Evolutionary conservation across 1,140 invertebrate species (phyloP).

Genomic region (Papilio machaon): DNA sequence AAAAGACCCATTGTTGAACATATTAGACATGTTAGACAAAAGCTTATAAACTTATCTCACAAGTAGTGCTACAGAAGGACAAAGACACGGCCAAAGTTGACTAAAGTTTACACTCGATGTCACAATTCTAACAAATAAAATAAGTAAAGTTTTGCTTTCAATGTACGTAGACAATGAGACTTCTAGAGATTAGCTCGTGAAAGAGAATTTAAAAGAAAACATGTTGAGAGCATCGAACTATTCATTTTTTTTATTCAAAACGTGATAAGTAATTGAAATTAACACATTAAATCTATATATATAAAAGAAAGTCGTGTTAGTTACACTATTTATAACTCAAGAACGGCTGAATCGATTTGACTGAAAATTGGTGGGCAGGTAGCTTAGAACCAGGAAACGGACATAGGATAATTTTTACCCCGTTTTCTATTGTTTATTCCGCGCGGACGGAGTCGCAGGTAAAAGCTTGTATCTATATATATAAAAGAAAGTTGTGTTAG

Average conservation of each 20-base stretch:
- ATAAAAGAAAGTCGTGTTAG: too few species aligned
- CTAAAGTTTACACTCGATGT: conserved; percentile 12
- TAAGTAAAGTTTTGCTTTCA: not conserved
- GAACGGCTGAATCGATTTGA: too few species aligned
- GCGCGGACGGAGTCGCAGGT: too few species aligned
- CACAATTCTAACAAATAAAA: conserved; percentile 1
- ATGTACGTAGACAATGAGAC: not conserved
- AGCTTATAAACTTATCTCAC: conserved; percentile 19
- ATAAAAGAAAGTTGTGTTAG: too few species aligned
- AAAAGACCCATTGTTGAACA: not conserved
- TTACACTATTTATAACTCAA: too few species aligned
- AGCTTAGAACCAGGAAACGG: too few species aligned
- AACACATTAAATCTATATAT: too few species aligned
- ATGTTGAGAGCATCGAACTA: not conserved
- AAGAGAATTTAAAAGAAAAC: not conserved
- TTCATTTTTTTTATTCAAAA: not conserved
- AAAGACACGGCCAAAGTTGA: conserved; percentile 1
- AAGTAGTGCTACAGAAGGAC: not conserved
- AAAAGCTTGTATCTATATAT: too few species aligned
- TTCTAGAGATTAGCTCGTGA: conserved; percentile 1
- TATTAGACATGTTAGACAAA: conserved; percentile 11
- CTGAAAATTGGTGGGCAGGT: too few species aligned
- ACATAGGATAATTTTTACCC: too few species aligned
- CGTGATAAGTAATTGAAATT: not conserved
- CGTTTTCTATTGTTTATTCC: too few species aligned